Base-by-base conservation (phyloP, 2,797 vertebrate species). In the Labroides dimidiatus region DNA sequence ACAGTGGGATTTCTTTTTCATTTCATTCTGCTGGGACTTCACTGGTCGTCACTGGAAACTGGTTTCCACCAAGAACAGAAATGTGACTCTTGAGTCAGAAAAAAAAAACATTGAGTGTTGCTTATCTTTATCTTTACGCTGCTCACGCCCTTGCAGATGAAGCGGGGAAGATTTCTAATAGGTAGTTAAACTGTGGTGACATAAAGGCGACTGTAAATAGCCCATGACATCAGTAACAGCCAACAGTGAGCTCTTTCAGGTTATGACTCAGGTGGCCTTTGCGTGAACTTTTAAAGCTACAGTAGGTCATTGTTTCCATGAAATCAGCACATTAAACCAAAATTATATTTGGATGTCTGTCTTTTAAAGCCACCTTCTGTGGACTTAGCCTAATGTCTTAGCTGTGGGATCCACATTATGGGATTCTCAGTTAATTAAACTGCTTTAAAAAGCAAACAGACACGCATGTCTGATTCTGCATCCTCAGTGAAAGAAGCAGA, bases 371-470 rank as follows among this genome's bases (percentile, higher is more conserved):
- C 50, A 57, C 69, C 69, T 78, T 77, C 70, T 78, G 84, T 82
- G 45, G 42, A 53, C 51, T 75, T 30, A 44, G 33, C 73, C 77
- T 70, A 59, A 65, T 47, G 49, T 64, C 71, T 71, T 65, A 78
- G 9, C n/a, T 47, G 52, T 14, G 23, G 68, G 68, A 69, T 74
- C 13, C 9, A 53, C 57, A 65, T 24, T 62, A 71, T 75, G 76
- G 36, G 63, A 64, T 7, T 51, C 72, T 70, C 77, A 8, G 44
- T 57, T 85, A 75, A 84, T 77, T 62, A 80, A 73, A 64, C 27
- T 63, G 80, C 63, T 79, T 84, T 72, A 53, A n/a, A 82, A 62
- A 74, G 79, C 50, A 87, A 82, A 87, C 69, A 78, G 75, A 24
- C 50, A 23, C 23, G 61, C 44, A 47, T 7, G 64, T 65, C 81